A percentile compares a stretch with the other conserved stretches of the same genome.
phyloP scores from a whole-genome alignment of 2,888 invertebrate species.

The Agrochola lychnidis region DNA sequence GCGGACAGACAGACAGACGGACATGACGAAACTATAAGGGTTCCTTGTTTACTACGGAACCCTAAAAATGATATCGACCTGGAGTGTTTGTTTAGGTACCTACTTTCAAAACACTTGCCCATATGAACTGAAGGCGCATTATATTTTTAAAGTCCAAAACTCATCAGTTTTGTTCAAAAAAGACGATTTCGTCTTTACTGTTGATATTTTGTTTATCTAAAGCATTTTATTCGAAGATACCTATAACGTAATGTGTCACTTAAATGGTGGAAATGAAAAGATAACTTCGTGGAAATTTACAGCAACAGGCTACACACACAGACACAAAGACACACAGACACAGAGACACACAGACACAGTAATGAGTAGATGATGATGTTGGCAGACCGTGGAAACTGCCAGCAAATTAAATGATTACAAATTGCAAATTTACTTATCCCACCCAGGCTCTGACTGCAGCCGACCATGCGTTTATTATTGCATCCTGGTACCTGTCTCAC shows the following conservation, averaged over 20 bases:
- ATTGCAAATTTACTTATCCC: neutral
- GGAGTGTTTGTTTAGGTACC: neutral
- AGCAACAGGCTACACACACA: neutral
- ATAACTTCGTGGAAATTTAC: neutral
- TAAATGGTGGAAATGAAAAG: neutral
- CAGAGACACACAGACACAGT: conserved; percentile 1
- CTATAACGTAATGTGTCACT: neutral
- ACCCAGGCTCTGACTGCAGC: neutral
- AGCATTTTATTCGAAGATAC: neutral
- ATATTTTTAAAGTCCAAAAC: neutral
- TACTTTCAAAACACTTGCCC: neutral
- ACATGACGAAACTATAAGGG: too few species aligned
- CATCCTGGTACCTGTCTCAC: too few species aligned
- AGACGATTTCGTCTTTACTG: neutral
- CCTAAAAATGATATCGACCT: too few species aligned
- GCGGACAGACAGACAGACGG: too few species aligned
- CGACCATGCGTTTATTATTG: neutral
- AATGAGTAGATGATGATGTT: neutral
- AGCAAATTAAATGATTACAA: conserved; percentile 16
- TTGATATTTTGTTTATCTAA: neutral
- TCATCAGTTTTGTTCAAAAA: neutral
- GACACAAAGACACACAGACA: too few species aligned
- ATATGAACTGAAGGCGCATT: neutral
- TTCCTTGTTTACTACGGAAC: too few species aligned
- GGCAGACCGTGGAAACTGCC: neutral